Percentiles rank a stretch among this genome's conserved stretches.
phyloP scores from a whole-genome alignment of 2,113 vertebrate species.

The Oxyruncus cristatus region DNA sequence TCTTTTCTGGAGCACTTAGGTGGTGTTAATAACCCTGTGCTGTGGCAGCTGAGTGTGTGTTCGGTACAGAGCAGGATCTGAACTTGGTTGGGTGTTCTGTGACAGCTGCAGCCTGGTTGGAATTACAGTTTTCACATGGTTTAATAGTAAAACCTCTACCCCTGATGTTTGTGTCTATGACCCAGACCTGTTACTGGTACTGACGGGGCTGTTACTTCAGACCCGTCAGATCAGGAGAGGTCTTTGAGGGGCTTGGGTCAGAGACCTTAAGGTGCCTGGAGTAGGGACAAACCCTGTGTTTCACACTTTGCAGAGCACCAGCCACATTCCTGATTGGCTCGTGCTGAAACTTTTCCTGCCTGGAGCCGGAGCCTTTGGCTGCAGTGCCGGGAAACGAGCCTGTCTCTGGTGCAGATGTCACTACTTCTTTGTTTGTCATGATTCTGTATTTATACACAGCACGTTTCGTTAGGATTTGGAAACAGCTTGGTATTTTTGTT shows the following conservation, averaged over 20 bases:
- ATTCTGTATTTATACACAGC: not conserved
- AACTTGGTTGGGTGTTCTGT: not conserved
- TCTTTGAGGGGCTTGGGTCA: not conserved
- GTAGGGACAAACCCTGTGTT: rapidly evolving
- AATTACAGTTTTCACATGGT: not conserved
- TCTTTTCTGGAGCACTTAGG: not conserved
- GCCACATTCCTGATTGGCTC: rapidly evolving
- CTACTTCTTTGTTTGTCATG: not conserved
- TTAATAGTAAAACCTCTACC: not conserved
- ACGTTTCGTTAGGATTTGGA: not conserved
- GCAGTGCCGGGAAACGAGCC: not conserved
- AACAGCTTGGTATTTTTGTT: slow-evolving; percentile 27
- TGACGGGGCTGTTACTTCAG: not conserved
- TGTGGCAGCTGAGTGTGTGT: not conserved
- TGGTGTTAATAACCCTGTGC: not conserved
- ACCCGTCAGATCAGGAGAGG: not conserved
- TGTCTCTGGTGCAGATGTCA: not conserved
- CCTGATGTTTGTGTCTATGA: rapidly evolving
- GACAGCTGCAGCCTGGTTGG: not conserved
- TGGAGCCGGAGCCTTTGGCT: not conserved
- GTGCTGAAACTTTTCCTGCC: not conserved
- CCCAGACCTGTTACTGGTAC: not conserved
- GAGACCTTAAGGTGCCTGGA: no score
- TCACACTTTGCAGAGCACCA: not conserved
- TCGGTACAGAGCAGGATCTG: not conserved